A percentile compares a stretch with the other conserved stretches of the same genome.
Evolutionary conservation across 2,113 vertebrate genomes (phyloP).

Genomic region (Rhinogobius similis): DNA sequence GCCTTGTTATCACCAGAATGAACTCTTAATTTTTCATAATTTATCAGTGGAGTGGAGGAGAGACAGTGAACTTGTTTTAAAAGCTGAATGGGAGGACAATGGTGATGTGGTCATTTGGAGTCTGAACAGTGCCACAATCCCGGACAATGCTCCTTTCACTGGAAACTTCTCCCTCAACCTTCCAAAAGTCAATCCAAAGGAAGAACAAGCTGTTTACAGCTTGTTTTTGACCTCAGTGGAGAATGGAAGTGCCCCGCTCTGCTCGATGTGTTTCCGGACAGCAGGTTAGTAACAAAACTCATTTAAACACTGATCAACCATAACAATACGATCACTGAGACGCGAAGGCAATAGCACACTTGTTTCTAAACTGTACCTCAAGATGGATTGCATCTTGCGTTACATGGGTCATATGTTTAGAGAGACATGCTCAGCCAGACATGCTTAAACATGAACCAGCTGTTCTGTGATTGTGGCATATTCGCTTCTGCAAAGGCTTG

Average conservation of each 20-base stretch:
- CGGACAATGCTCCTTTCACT: slow-evolving; percentile 21
- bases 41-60: slow-evolving; percentile 65
- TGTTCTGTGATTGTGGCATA: not conserved
- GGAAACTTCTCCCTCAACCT: slow-evolving; percentile 66
- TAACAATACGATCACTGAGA: not conserved
- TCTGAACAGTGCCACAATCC: slow-evolving; percentile 13
- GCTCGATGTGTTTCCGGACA: slow-evolving; percentile 57
- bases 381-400: not conserved
- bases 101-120: slow-evolving; percentile 28
- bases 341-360: not conserved
- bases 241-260: slow-evolving; percentile 31
- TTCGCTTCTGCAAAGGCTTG: too few relatives aligned
- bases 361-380: too few relatives aligned
- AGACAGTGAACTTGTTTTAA: slow-evolving; percentile 43
- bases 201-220: slow-evolving; percentile 34
- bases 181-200: slow-evolving; percentile 15
- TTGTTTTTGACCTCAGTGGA: slow-evolving; percentile 39
- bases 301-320: not conserved
- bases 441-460: not conserved
- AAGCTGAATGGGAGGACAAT: slow-evolving; percentile 29
- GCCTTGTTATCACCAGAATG: slow-evolving; percentile 54
- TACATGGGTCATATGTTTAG: not conserved
- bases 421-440: not conserved
- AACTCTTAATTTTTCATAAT: slow-evolving; percentile 16
- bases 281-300: slow-evolving; percentile 58